These are phyloP conservation scores for Hypomecis punctinalis DNA, from an alignment of 2,888 invertebrate genomes.

Conservation along the genomic window DNA sequence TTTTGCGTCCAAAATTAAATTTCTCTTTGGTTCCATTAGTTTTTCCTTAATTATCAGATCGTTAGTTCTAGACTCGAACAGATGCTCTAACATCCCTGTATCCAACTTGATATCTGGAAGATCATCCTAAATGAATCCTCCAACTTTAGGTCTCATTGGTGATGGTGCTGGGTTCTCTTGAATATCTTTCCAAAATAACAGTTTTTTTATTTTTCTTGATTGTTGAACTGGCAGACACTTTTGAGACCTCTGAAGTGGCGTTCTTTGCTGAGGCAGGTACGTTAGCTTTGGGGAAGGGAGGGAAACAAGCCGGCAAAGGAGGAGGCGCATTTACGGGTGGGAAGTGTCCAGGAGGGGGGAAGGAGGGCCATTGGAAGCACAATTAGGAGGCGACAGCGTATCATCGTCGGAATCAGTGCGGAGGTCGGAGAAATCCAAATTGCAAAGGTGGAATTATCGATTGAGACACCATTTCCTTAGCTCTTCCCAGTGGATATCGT, in stretches of 20 bases:
- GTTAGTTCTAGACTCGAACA: constrained; percentile 98
- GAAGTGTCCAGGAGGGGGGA: constrained; percentile 91
- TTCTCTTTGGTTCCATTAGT: constrained; percentile 79
- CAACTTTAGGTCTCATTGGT: constrained; percentile 84
- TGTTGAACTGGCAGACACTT: constrained; percentile 77
- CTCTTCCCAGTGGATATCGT: constrained; percentile 98
- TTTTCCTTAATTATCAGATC: constrained; percentile 95
- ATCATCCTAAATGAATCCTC: constrained; percentile 96
- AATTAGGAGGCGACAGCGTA: constrained; percentile 87
- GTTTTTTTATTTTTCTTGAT: constrained; percentile 97
- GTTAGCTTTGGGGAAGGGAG: constrained; percentile 70
- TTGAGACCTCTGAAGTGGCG: constrained; percentile 66
- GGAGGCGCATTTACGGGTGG: constrained; percentile 77
- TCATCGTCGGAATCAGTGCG: constrained; percentile 95
- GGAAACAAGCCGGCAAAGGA: constrained; percentile 80
- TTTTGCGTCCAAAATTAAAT: constrained; percentile 96
- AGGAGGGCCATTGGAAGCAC: constrained; percentile 89
- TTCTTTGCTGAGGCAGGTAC: constrained; percentile 75
- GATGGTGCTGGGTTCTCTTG: constrained; percentile 88
- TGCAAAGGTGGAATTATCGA: constrained; percentile 93
- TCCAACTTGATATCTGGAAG: constrained; percentile 94
- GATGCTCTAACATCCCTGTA: constrained; percentile 96
- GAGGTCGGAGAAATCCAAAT: constrained; percentile 98
- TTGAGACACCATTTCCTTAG: constrained; percentile 89
- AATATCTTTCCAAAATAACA: constrained; percentile 99